Percentiles rank a stretch among this genome's conserved stretches.
These are phyloP conservation scores for Phyllostomus hastatus DNA, from an alignment of 2,113 vertebrate species.

Conservation along the genomic window DNA sequence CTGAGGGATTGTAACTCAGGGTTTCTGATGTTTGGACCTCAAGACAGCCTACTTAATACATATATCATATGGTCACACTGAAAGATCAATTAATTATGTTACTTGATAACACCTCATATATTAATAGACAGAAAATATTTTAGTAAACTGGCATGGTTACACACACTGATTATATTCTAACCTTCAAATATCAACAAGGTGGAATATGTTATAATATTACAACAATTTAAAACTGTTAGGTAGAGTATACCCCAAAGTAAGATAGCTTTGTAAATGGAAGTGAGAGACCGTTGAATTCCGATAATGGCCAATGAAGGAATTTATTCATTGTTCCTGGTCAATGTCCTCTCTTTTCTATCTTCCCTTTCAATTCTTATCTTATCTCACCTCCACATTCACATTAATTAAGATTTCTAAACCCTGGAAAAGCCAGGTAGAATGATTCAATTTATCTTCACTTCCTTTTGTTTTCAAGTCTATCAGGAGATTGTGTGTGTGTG, in stretches of 20 bases:
- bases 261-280: neutral
- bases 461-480: neutral
- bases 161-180: neutral
- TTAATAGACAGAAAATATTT: constrained; percentile 29
- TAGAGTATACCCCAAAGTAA: neutral
- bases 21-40: neutral
- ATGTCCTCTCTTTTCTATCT: neutral
- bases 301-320: neutral
- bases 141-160: neutral
- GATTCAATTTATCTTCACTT: constrained; percentile 24
- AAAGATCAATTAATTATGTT: neutral
- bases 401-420: constrained; percentile 49
- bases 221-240: neutral
- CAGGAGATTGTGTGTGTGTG: neutral
- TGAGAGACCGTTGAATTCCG: neutral
- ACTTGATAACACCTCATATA: neutral
- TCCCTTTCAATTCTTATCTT: neutral
- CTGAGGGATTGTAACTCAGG: neutral
- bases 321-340: neutral
- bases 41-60: neutral
- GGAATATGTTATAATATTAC: neutral
- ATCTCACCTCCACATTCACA: constrained; percentile 4
- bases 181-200: neutral
- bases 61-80: neutral
- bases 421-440: neutral